Percentiles rank a stretch among this genome's conserved stretches.
Evolutionary conservation across 1,140 invertebrate genomes (phyloP).

Genomic region (Oryctes rhinoceros): DNA sequence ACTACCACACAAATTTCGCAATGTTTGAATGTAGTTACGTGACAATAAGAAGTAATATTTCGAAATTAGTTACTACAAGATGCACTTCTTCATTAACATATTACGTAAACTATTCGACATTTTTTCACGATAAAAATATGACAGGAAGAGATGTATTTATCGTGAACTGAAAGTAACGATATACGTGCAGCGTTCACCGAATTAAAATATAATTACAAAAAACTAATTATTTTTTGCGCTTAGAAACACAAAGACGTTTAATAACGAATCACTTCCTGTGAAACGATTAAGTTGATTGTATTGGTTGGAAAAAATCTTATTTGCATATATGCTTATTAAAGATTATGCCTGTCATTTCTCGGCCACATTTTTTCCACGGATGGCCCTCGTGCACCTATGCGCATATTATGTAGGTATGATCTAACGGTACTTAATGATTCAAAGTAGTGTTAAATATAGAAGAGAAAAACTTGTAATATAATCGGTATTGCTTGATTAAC

Average conservation of each 20-base stretch:
- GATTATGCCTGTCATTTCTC: slow-evolving; percentile 2
- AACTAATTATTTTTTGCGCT: slow-evolving; percentile 23
- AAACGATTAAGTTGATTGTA: slow-evolving; percentile 25
- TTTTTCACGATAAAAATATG: not conserved
- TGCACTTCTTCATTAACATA: too few species aligned
- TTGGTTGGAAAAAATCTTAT: not conserved
- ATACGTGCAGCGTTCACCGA: not conserved
- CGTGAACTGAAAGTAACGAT: not conserved
- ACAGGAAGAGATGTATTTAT: slow-evolving; percentile 9
- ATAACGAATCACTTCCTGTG: slow-evolving; percentile 30
- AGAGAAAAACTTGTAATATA: too few species aligned
- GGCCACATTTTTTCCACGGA: not conserved
- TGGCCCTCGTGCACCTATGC: too few species aligned
- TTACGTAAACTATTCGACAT: too few species aligned
- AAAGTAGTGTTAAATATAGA: too few species aligned
- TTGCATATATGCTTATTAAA: slow-evolving; percentile 17
- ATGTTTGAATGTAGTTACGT: too few species aligned
- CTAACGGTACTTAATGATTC: too few species aligned
- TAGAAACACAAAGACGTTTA: slow-evolving; percentile 2
- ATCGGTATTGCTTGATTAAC: too few species aligned
- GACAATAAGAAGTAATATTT: too few species aligned
- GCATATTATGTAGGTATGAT: too few species aligned
- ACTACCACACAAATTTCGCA: too few species aligned
- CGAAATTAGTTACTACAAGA: too few species aligned
- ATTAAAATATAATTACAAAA: slow-evolving; percentile 15